A percentile compares a stretch with the other conserved stretches of the same genome.
Evolutionary conservation across 2,888 invertebrate species (phyloP).

Genomic region (Lasioglossum oenotherae): DNA sequence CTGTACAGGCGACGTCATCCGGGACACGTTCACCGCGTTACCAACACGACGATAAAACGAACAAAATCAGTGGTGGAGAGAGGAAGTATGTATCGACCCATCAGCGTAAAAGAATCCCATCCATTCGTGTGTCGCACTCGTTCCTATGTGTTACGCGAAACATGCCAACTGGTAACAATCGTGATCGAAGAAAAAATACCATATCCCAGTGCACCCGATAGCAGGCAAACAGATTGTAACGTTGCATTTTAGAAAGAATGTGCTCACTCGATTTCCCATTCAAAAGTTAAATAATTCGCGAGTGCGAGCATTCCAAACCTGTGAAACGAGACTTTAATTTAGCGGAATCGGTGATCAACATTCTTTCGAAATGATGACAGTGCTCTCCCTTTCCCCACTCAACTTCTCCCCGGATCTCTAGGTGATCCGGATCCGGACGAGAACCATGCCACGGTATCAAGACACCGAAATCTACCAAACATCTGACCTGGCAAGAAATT

Average conservation of each 20-base stretch:
- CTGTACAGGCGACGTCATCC: constrained; percentile 3
- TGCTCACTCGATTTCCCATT: not conserved
- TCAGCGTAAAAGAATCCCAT: constrained; percentile 14
- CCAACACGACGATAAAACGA: not conserved
- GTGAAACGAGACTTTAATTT: not conserved
- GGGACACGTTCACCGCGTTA: not conserved
- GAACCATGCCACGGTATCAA: constrained; percentile 80
- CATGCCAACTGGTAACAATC: constrained; percentile 15
- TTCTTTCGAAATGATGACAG: constrained; percentile 62
- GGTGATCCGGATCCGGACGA: constrained; percentile 43
- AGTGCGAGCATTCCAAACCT: not conserved
- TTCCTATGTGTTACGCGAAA: not conserved
- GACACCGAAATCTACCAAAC: constrained; percentile 68
- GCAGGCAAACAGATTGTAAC: constrained; percentile 54
- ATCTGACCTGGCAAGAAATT: constrained; percentile 45
- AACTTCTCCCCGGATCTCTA: constrained; percentile 42
- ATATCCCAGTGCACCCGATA: constrained; percentile 60
- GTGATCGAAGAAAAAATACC: constrained; percentile 25
- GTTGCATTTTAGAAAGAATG: constrained; percentile 60
- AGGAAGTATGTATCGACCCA: not conserved
- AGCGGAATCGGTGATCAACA: constrained; percentile 11
- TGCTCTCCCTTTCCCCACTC: constrained; percentile 31
- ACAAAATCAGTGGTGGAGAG: not conserved
- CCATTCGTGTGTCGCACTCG: not conserved
- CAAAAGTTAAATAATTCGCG: not conserved